Evolutionary conservation across 64 coral and sea anemone genomes (phyloP), one percentile per base, ranked within the genome.

Genomic region (Montipora foliosa): DNA sequence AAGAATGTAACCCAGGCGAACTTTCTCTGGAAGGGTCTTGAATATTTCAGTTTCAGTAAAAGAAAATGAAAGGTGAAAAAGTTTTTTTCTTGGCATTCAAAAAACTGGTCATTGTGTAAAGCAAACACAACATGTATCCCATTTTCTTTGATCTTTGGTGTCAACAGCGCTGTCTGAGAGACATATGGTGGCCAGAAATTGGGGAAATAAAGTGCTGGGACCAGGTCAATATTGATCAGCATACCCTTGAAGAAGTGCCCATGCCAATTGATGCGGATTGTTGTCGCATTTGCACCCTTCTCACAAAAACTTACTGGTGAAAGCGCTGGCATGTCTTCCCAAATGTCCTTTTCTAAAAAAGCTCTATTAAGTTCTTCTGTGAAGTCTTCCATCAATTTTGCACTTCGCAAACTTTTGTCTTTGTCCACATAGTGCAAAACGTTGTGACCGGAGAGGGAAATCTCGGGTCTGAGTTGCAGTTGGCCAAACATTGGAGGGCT

Each of bases 341-440:
- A 74, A 24, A 74, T 0, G 24, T 74, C 71, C 71, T 78, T 78
- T 78, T 78, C 76, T 78, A 78, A 78, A 49, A 78, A 19, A 10
- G 76, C 76, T 5, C 76, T 78, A 78, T 78, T 78, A 4, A 78
- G 76, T 78, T 44, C 76, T 46, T 78, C 76, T 78, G 76, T 78
- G 45, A 78, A 78, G 46, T 78, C 76, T 16, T 78, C 45, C 76
- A 78, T 78, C 47, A 78, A 78, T 50, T 78, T 78, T 78, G 76
- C 76, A 52, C 29, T 47, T 78, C 76, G 76, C 76, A 78, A 78
- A 78, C 76, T 78, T 78, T 78, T 78, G 76, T 78, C 76, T 49
- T 78, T 78, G 76, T 78, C 76, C 46, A 50, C 47, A 78, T 78
- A 78, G 13, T 78, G 76, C 46, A 46, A 78, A 19, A 49, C 76